Percentiles rank a stretch among this genome's conserved stretches.
phyloP scores from a whole-genome alignment of 2,113 vertebrate species.

The Neotragus pygmaeus region DNA sequence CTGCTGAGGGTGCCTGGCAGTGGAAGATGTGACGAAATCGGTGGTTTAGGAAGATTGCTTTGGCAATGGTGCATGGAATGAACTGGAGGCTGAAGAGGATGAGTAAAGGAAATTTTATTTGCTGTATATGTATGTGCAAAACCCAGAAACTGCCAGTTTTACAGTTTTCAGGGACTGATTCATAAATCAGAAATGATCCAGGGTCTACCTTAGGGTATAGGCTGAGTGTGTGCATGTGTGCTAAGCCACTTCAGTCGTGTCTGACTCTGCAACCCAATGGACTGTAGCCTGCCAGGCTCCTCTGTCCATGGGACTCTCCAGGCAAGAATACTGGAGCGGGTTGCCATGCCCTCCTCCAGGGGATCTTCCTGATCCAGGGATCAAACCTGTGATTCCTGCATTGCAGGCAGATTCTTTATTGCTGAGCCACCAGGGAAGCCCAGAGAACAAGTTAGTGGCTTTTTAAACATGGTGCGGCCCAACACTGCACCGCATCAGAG shows the following conservation, averaged over 20 bases:
- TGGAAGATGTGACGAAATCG: neutral
- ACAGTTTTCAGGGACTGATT: neutral
- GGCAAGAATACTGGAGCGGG: neutral
- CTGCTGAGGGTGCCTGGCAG: neutral
- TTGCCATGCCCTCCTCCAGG: neutral
- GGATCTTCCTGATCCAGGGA: neutral
- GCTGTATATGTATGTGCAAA: neutral
- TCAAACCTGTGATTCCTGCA: neutral
- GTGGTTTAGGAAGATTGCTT: neutral
- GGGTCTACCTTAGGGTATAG: neutral
- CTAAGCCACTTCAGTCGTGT: neutral
- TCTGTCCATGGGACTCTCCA: neutral
- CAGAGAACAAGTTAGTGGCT: neutral
- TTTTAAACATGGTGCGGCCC: neutral
- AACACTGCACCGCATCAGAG: neutral
- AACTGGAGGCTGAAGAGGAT: constrained; percentile 27
- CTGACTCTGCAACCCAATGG: neutral
- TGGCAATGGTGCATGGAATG: neutral
- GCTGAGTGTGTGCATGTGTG: neutral
- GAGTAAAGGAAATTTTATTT: constrained; percentile 3
- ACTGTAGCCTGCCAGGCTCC: neutral
- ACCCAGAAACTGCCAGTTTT: neutral
- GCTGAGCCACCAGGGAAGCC: neutral
- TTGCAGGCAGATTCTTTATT: no score
- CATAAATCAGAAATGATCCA: neutral